phyloP scores from a whole-genome alignment of 1,140 invertebrate species.

The Periplaneta americana region DNA sequence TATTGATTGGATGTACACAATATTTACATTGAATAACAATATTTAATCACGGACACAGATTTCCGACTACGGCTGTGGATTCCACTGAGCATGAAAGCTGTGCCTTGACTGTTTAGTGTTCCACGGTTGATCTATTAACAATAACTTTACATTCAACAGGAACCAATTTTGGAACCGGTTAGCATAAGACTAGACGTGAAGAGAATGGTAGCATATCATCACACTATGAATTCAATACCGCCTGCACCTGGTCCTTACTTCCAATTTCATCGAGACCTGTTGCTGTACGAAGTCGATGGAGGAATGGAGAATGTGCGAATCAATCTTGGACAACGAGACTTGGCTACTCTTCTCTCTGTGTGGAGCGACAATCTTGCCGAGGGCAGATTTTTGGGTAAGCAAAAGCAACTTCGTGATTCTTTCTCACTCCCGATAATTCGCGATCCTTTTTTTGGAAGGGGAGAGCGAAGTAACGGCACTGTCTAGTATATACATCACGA shows the following conservation, averaged over 20 bases:
- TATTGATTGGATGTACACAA: no score
- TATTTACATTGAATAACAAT: no score
- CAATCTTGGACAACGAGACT: slow-evolving; percentile 66
- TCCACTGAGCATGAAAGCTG: no score
- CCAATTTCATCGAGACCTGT: slow-evolving; percentile 26
- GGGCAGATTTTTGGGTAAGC: slow-evolving; percentile 36
- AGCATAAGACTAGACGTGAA: slow-evolving; percentile 68
- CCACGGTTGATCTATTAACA: no score
- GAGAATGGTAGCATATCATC: slow-evolving; percentile 46
- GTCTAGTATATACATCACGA: no score
- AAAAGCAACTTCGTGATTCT: no score
- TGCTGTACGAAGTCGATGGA: slow-evolving; percentile 58
- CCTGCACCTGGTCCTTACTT: slow-evolving; percentile 17
- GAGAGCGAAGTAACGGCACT: no score
- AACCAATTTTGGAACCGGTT: slow-evolving; percentile 70
- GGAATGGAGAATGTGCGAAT: slow-evolving; percentile 59
- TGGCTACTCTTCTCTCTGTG: slow-evolving; percentile 59
- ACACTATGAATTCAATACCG: slow-evolving; percentile 16
- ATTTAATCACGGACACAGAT: no score
- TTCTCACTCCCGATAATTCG: no score
- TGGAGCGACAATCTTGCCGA: slow-evolving; percentile 59
- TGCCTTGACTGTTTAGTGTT: no score
- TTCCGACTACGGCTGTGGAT: no score
- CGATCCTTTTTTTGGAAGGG: no score
- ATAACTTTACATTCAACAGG: slow-evolving; percentile 44